A percentile compares a stretch with the other conserved stretches of the same genome.
Evolutionary conservation across 2,113 vertebrate species (phyloP).

Genomic region (Mastomys coucha): DNA sequence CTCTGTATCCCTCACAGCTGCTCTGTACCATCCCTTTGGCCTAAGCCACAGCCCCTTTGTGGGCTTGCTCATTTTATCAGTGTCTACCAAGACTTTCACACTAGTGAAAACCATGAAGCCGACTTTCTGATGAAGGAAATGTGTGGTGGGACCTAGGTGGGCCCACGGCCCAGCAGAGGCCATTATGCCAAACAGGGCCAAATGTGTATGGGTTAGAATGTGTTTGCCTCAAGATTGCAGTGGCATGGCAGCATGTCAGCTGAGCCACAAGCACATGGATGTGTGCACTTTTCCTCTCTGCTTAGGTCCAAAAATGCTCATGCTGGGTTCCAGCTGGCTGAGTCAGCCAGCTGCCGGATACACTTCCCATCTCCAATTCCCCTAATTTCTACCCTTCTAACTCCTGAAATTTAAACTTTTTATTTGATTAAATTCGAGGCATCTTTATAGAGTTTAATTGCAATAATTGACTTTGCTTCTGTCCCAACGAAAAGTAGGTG

Average conservation of each 20-base stretch:
- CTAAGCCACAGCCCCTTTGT: accelerated
- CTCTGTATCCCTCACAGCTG: neutral
- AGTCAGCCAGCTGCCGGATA: accelerated
- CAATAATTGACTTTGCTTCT: constrained; percentile 75
- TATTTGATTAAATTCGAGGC: constrained; percentile 36
- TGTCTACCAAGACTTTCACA: neutral
- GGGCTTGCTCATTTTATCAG: no score
- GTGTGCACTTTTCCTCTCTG: no score
- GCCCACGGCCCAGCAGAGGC: no score
- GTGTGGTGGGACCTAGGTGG: neutral
- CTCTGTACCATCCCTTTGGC: accelerated
- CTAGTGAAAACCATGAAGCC: neutral
- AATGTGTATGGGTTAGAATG: neutral
- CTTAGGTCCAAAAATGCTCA: accelerated
- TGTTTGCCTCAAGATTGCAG: no score
- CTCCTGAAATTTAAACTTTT: constrained; percentile 1
- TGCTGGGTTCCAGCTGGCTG: neutral
- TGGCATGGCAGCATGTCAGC: no score
- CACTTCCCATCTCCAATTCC: neutral
- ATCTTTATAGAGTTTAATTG: constrained; percentile 50
- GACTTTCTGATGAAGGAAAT: neutral
- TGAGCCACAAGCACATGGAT: accelerated
- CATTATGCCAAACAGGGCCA: accelerated
- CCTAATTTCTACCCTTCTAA: neutral
- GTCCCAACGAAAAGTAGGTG: constrained; percentile 52